These are phyloP conservation scores for Mythimna loreyi DNA, from an alignment of 2,888 invertebrate species.

Conservation along the genomic window DNA sequence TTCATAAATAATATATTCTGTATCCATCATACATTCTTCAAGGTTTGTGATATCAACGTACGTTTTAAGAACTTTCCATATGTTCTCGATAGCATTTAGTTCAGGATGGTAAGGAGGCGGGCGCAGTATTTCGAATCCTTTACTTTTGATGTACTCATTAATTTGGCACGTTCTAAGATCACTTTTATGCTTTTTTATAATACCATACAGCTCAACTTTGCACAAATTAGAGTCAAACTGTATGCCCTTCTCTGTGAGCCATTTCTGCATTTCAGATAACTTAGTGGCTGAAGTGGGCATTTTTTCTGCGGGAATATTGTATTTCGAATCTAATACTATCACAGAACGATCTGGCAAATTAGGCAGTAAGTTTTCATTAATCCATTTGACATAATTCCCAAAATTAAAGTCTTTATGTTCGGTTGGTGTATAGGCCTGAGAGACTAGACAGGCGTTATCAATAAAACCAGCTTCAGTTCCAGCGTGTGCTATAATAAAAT, in stretches of 20 bases:
- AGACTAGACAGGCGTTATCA: neutral
- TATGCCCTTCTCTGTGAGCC: neutral
- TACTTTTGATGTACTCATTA: neutral
- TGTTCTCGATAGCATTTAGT: neutral
- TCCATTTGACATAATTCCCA: neutral
- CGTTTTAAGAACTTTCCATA: neutral
- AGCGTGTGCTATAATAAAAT: neutral
- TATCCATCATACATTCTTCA: neutral
- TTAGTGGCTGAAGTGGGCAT: neutral
- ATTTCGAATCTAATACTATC: neutral
- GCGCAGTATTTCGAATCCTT: neutral
- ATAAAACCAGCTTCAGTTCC: neutral
- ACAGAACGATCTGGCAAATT: conserved; percentile 1
- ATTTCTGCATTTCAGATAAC: neutral
- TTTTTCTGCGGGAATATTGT: neutral
- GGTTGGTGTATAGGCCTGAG: neutral
- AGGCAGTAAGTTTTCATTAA: neutral
- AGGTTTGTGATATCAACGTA: neutral
- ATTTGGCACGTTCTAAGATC: neutral
- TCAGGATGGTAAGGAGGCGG: conserved; percentile 1
- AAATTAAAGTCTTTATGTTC: neutral
- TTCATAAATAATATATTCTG: neutral
- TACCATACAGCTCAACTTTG: neutral
- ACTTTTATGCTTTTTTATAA: neutral
- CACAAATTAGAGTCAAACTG: neutral